Evolutionary conservation across 2,113 vertebrate genomes (phyloP).

Genomic region (Bathybates hornii): DNA sequence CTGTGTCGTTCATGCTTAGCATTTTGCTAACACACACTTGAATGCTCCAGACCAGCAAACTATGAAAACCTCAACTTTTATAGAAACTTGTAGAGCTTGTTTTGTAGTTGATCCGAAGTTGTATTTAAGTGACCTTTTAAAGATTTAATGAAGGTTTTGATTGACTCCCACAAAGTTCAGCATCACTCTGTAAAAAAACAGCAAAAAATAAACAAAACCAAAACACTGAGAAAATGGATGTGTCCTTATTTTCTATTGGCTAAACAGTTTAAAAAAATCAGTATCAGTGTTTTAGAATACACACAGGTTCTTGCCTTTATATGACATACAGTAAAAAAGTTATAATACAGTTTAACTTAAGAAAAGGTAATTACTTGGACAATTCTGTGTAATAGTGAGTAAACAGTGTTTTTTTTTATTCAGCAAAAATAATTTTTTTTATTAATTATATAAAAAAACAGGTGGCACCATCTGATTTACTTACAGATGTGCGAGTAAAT

Average conservation of each 20-base stretch:
- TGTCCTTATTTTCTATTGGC: background rate
- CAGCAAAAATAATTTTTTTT: background rate
- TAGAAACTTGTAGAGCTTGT: background rate
- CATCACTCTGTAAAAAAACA: background rate
- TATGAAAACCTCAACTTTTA: background rate
- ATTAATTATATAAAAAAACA: background rate
- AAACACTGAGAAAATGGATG: background rate
- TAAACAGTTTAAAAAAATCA: background rate
- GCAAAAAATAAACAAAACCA: background rate
- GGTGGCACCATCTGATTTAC: background rate
- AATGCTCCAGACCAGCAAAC: background rate
- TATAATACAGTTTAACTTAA: background rate
- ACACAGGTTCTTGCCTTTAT: background rate
- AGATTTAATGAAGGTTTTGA: background rate
- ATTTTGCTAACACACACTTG: background rate
- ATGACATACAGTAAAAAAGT: background rate
- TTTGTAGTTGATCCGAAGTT: background rate
- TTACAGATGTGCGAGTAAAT: background rate
- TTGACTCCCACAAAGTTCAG: background rate
- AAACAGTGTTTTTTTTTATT: background rate
- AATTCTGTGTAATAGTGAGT: background rate
- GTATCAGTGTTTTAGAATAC: background rate
- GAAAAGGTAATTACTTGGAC: background rate
- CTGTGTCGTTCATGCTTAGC: background rate
- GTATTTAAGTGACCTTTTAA: background rate